Evolutionary conservation across 2,113 vertebrate genomes (phyloP), one percentile per base, ranked within the genome.

Genomic region (Caranx ignobilis): DNA sequence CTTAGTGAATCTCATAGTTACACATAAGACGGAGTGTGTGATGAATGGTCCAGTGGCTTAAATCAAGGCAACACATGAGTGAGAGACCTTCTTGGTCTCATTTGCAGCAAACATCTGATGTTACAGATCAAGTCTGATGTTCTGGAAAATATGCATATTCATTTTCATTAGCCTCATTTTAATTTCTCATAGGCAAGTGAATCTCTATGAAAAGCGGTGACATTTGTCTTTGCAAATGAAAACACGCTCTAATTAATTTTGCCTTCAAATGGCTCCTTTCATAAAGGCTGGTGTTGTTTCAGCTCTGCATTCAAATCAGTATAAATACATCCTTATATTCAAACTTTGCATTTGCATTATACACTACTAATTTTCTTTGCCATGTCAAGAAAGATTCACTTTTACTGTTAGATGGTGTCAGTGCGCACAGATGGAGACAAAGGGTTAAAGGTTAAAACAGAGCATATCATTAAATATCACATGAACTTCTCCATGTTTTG

Each of bases 361-460:
- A 37, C 37, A 37, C 5, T 10, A 41, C 39, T 41, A 8, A 41
- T 11, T 41, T 3, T 41, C 11, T 41, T 41, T 34, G 19, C 57
- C 15, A 11, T 31, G 10, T 41, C 16, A 57, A 16, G 32, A 21
- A 18, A 59, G 1, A 37, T 32, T 21, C 19, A 71, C 26, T 6
- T 12, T 34, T 39, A 18, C 31, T 66, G 37, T 50, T 75, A 64
- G 72, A 21, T 3, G 26, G 31, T 11, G n/a, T 12, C 21, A 64
- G 47, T 71, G 43, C 65, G 76, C 71, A 70, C 37, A 56, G 43
- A 69, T 52, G 12, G 19, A 77, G 56, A 12, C 10, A 26, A 26
- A 26, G 26, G 39, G 39, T 74, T 61, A 64, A 74, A 75, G n/a
- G 61, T 72, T 39, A 81, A 21, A 63, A 41, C 11, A 68, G n/a